Base-by-base conservation (phyloP, 2,113 vertebrate genomes). In the Phyllostomus hastatus region DNA sequence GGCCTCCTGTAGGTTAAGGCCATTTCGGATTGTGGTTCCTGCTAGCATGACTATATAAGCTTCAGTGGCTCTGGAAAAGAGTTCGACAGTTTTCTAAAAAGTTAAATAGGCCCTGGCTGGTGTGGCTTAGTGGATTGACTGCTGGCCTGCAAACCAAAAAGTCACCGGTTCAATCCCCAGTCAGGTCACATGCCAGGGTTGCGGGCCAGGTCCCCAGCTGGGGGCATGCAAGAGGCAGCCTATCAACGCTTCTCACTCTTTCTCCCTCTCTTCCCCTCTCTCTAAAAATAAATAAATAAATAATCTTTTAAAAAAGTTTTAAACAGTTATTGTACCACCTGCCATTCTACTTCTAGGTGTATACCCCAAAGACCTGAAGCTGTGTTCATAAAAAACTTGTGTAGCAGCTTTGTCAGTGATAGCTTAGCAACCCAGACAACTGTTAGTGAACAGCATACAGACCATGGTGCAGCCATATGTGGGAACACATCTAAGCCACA, bases 381-480 rank as follows among this genome's bases (percentile, higher is more conserved):
- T 10, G 0, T 12, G 35, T 75, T 72, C n/a, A 38, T 72, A 4
- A 46, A 59, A n/a, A 48, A 20, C 67, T 24, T 17, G 11, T 33
- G 8, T 2, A 24, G n/a, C 24, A n/a, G 64, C 61, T 59, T 52
- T 87, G 35, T 79, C 33, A 66, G 57, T 50, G 22, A 8, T 14
- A 4, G 31, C n/a, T 41, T 48, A 46, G 48, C 16, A 54, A 28
- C 12, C 50, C 17, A 35, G 2, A 10, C 0, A 6, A 11, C 61
- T 16, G 15, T 20, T 79, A 38, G 43, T 48, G 81, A 76, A 17
- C 7, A 80, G 69, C 26, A 8, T 69, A 48, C 19, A 31, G n/a
- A 35, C 46, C 50, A 1, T 1, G 35, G 41, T 7, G 28, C 3
- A 15, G n/a, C 7, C 35, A 20, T 7, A 15, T 26, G 24, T 0